Evolutionary conservation across 2,113 vertebrate genomes (phyloP).

Genomic region (Rhegmatorhina hoffmannsi): DNA sequence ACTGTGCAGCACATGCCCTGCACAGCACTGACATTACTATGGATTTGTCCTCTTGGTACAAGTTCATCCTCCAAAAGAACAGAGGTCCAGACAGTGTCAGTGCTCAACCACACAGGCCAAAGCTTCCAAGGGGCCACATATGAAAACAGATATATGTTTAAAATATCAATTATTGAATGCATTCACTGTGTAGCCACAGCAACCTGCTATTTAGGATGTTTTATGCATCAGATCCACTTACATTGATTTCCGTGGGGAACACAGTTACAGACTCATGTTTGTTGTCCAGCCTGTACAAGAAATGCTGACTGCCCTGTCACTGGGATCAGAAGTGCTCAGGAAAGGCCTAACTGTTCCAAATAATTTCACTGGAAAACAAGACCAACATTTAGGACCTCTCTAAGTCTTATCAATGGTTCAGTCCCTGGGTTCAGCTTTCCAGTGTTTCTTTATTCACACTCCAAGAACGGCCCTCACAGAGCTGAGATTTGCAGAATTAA

Average conservation of each 20-base stretch:
- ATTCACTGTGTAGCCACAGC: background rate
- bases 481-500: background rate
- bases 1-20: background rate
- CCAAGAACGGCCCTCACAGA: background rate
- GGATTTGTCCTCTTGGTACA: background rate
- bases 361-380: background rate
- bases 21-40: background rate
- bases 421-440: background rate
- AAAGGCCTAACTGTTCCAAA: background rate
- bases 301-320: background rate
- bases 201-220: background rate
- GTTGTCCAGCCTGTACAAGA: background rate
- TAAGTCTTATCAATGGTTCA: background rate
- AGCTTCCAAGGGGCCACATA: background rate
- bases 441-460: background rate
- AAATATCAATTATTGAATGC: background rate
- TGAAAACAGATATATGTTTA: background rate
- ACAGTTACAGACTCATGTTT: background rate
- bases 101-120: background rate
- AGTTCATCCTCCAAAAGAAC: background rate
- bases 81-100: background rate
- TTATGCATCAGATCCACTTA: background rate
- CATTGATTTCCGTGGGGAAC: fast-evolving
- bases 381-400: background rate
- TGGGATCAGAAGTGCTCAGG: background rate